Conservation (phyloP, 2,888 invertebrate species). For the Rhagium mordax region DNA sequence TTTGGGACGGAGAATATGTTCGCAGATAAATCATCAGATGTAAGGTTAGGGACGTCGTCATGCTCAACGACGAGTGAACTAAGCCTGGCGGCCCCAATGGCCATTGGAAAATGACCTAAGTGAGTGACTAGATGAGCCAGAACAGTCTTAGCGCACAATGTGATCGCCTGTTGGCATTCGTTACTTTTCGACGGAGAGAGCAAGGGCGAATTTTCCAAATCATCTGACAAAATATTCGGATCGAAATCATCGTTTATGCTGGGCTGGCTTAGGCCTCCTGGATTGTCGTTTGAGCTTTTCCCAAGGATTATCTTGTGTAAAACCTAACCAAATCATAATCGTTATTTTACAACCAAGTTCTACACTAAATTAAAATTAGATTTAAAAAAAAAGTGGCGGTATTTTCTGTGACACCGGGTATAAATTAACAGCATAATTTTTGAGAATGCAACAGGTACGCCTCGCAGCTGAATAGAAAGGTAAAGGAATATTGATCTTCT, state of each 20-base stretch:
- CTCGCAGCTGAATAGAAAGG: background rate
- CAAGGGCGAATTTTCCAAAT: conserved; percentile 72
- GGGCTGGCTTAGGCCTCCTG: conserved; percentile 71
- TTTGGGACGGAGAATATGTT: conserved; percentile 89
- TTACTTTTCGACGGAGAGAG: conserved; percentile 70
- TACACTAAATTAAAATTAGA: no score
- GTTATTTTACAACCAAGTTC: background rate
- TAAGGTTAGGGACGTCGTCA: conserved; percentile 86
- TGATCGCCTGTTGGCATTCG: conserved; percentile 74
- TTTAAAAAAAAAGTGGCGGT: no score
- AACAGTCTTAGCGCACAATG: conserved; percentile 73
- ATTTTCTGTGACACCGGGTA: no score
- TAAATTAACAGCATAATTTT: background rate
- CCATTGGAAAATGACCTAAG: conserved; percentile 95
- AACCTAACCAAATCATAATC: conserved; percentile 68
- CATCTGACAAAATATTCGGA: conserved; percentile 81
- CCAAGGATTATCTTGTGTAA: conserved; percentile 76
- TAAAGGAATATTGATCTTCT: background rate
- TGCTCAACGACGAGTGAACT: conserved; percentile 94
- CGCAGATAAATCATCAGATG: conserved; percentile 83
- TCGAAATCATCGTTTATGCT: conserved; percentile 80
- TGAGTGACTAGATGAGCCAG: conserved; percentile 92
- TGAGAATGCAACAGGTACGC: background rate
- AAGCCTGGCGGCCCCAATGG: conserved; percentile 88
- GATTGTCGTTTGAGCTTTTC: conserved; percentile 71